A percentile compares a stretch with the other conserved stretches of the same genome.
These are phyloP conservation scores for Rhinella marina DNA, from an alignment of 2,797 vertebrate species.

Conservation along the genomic window DNA sequence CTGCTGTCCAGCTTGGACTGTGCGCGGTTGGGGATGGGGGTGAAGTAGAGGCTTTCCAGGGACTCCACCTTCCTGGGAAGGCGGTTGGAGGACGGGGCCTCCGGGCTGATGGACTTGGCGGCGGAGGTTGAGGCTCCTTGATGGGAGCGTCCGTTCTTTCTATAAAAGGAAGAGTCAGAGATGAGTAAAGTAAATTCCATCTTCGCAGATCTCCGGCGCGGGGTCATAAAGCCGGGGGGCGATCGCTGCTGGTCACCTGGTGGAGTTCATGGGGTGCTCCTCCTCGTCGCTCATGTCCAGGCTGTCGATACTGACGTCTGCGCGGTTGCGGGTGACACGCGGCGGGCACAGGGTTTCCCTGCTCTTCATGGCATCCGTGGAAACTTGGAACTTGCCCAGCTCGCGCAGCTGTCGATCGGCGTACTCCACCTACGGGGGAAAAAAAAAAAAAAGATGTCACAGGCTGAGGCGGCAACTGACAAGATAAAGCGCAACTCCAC, in stretches of 20 bases:
- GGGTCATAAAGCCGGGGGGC: too few species aligned
- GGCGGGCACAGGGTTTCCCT: conserved; percentile 63
- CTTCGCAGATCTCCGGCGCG: too few species aligned
- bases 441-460: too few species aligned
- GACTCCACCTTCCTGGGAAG: conserved; percentile 76
- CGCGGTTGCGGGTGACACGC: conserved; percentile 58
- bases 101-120: conserved; percentile 73
- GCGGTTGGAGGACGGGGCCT: conserved; percentile 76
- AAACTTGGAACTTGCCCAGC: conserved; percentile 70
- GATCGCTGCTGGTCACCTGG: conserved; percentile 78
- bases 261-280: conserved; percentile 73
- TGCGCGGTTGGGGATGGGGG: conserved; percentile 76
- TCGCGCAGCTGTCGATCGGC: conserved; percentile 78
- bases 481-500: background rate
- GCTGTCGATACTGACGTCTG: conserved; percentile 82
- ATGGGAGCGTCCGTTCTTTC: conserved; percentile 28
- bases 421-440: conserved; percentile 72
- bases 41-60: conserved; percentile 89
- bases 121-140: conserved; percentile 78
- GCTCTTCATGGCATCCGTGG: conserved; percentile 67
- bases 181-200: background rate
- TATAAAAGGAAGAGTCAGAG: background rate
- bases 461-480: background rate
- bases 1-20: conserved; percentile 74
- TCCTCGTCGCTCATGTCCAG: conserved; percentile 82